Evolutionary conservation across 2,888 invertebrate species (phyloP).

Genomic region (Geotrupes spiniger): DNA sequence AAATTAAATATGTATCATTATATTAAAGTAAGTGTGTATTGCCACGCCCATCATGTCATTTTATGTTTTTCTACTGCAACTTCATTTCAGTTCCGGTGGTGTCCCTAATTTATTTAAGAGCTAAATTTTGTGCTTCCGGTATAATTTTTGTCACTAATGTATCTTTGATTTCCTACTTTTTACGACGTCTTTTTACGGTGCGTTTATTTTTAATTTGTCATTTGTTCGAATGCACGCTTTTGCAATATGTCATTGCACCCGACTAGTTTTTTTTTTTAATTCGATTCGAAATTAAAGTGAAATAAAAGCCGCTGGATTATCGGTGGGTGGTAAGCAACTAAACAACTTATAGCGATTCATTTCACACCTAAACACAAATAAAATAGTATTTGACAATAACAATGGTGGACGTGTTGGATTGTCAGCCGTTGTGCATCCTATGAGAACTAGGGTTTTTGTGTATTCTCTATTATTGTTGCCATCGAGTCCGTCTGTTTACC

Average conservation of each 20-base stretch:
- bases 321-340: too few species aligned
- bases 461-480: slow-evolving; percentile 23
- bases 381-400: too few species aligned
- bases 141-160: slow-evolving; percentile 39
- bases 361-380: too few species aligned
- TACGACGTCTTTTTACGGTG: not conserved
- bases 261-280: too few species aligned
- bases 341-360: too few species aligned
- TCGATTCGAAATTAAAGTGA: too few species aligned
- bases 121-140: slow-evolving; percentile 36
- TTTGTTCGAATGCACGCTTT: not conserved
- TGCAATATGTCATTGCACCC: slow-evolving; percentile 3
- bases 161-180: slow-evolving; percentile 35
- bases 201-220: not conserved
- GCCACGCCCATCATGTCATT: slow-evolving; percentile 39
- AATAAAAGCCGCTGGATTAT: too few species aligned
- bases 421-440: slow-evolving; percentile 4
- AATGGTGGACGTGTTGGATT: too few species aligned
- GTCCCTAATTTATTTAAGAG: slow-evolving; percentile 23
- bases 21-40: slow-evolving; percentile 34
- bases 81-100: slow-evolving; percentile 35
- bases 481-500: slow-evolving; percentile 27
- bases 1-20: slow-evolving; percentile 44
- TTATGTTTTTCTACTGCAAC: slow-evolving; percentile 38
- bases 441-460: slow-evolving; percentile 25